Evolutionary conservation across 2,888 invertebrate genomes (phyloP), one percentile per base, ranked within the genome.

Genomic region (Hirudinaria manillensis): DNA sequence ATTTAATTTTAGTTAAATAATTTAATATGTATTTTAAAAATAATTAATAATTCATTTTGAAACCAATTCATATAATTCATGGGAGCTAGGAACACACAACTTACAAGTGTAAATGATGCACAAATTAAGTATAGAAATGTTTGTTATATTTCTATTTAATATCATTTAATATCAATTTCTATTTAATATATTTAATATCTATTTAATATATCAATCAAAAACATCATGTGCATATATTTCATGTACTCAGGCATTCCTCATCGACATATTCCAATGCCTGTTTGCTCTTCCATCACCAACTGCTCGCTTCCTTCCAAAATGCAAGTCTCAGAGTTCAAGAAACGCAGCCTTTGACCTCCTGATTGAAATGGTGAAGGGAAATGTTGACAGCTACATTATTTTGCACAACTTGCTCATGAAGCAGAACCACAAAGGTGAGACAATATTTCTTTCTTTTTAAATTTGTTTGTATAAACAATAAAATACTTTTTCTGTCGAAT

Each of bases 291-390:
- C 95, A 0, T 93, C 91, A 81, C 92, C 94, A 0, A 89, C 90
- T 68, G 89, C 91, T 80, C 89, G 83, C 13, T 91, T 93, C 82
- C 89, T 94, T 65, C 95, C 96, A 0, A 94, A 94, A 85, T 96
- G 95, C 86, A 96, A 96, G 85, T 93, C 94, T 13, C 91, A 83
- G 76, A 90, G 92, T 53, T 92, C 94, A 0, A 89, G 96, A 71
- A 92, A 93, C 0, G 92, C 94, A 0, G 93, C 94, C 0, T 96
- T 93, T 83, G 95, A 95, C 85, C 87, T 96, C 0, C 86, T 96
- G 3, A 92, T 94, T 7, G 95, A 95, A 84, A 85, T 96, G 79
- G 92, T 92, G 0, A 91, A 92, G 81, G 91, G 91, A 29, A 91
- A 92, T 13, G 90, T 92, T 0, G 91, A 91, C 76, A 96, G 94